Conservation (phyloP, 2,113 vertebrate species). For the Pituophis catenifer region DNA sequence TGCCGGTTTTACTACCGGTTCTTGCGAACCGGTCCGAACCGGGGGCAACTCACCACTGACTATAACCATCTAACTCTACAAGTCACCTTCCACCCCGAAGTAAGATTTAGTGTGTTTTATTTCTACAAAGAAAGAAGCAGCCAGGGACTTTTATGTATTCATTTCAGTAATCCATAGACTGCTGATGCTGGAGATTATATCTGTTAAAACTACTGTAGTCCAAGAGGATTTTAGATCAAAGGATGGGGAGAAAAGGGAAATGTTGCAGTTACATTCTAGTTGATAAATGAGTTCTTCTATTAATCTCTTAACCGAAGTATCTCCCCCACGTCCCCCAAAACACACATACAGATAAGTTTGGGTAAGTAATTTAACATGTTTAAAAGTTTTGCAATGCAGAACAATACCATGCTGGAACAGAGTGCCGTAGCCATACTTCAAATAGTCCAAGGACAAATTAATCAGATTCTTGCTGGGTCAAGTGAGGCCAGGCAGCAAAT, state of each 20-base stretch:
- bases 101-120: background rate
- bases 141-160: background rate
- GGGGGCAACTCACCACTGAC: no score
- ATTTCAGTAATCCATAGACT: background rate
- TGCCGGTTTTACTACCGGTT: no score
- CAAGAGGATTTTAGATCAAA: background rate
- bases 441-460: background rate
- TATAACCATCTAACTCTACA: background rate
- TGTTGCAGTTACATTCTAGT: background rate
- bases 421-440: background rate
- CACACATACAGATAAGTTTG: background rate
- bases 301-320: background rate
- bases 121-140: background rate
- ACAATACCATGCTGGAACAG: background rate
- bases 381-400: background rate
- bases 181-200: background rate
- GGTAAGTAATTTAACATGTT: background rate
- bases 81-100: background rate
- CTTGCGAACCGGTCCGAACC: no score
- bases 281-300: background rate
- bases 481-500: background rate
- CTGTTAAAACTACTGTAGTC: background rate
- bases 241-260: background rate
- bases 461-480: background rate
- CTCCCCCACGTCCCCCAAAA: no score